Percentiles rank a stretch among this genome's conserved stretches.
These are phyloP conservation scores for Myiotriccus ornatus DNA, from an alignment of 2,797 vertebrate genomes.

Conservation along the genomic window DNA sequence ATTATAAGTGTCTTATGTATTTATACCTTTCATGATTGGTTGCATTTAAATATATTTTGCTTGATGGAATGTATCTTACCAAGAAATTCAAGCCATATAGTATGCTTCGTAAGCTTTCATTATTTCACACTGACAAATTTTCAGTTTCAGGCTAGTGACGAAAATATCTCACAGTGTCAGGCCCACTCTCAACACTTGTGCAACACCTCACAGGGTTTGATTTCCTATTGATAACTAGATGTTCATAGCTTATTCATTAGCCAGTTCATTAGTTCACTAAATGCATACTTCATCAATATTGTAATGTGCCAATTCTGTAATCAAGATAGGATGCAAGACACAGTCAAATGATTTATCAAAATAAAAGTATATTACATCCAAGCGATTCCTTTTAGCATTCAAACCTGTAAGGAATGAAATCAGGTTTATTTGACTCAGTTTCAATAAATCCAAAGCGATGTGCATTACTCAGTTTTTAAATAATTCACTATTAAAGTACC, in stretches of 20 bases:
- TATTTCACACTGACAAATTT: not conserved
- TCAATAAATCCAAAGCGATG: not conserved
- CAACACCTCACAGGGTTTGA: rapidly evolving
- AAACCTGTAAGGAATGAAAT: not conserved
- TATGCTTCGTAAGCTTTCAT: not conserved
- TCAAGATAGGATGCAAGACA: not conserved
- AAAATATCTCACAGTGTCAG: not conserved
- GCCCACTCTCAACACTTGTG: not conserved
- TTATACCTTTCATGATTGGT: not conserved
- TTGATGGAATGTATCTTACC: not conserved
- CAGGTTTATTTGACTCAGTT: not conserved
- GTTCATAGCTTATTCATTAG: not conserved
- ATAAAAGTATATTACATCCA: not conserved
- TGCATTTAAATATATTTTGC: not conserved
- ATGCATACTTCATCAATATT: not conserved
- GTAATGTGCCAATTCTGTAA: not conserved
- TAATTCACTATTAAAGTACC: not conserved
- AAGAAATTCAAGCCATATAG: not conserved
- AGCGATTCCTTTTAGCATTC: not conserved
- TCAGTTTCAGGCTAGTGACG: not conserved
- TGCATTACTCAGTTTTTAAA: not conserved
- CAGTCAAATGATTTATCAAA: not conserved
- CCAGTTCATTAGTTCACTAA: not conserved
- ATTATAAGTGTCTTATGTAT: not conserved
- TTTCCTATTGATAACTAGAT: not conserved